A percentile compares a stretch with the other conserved stretches of the same genome.
These are phyloP conservation scores for Casuarius casuarius DNA, from an alignment of 2,113 vertebrate species.

Conservation along the genomic window DNA sequence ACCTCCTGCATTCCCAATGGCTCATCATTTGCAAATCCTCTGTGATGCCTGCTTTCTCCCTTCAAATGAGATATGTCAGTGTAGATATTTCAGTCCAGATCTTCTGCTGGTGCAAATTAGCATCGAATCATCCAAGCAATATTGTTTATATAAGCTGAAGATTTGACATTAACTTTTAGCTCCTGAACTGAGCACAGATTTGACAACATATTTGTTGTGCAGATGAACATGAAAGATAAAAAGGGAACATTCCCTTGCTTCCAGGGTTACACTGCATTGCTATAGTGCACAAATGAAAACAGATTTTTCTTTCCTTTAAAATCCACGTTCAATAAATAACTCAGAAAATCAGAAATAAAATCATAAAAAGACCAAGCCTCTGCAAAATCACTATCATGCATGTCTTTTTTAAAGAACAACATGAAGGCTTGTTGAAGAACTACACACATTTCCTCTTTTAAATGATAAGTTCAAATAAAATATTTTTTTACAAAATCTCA, in stretches of 20 bases:
- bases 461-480: background rate
- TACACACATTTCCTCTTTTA: rapidly evolving
- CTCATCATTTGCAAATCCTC: background rate
- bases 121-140: background rate
- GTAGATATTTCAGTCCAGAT: background rate
- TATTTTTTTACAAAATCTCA: background rate
- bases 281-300: background rate
- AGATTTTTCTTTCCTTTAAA: background rate
- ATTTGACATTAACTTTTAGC: background rate
- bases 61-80: background rate
- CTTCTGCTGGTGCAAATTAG: background rate
- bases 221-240: background rate
- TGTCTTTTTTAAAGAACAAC: background rate
- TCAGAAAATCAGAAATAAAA: background rate
- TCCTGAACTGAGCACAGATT: background rate
- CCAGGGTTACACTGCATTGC: background rate
- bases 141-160: background rate
- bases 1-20: background rate
- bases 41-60: background rate
- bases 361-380: background rate
- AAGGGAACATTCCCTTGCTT: background rate
- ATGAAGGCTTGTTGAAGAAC: background rate
- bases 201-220: background rate
- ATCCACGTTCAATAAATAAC: background rate
- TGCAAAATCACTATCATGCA: background rate